These are phyloP conservation scores for Archilochus colubris DNA, from an alignment of 2,113 vertebrate genomes.

Conservation along the genomic window DNA sequence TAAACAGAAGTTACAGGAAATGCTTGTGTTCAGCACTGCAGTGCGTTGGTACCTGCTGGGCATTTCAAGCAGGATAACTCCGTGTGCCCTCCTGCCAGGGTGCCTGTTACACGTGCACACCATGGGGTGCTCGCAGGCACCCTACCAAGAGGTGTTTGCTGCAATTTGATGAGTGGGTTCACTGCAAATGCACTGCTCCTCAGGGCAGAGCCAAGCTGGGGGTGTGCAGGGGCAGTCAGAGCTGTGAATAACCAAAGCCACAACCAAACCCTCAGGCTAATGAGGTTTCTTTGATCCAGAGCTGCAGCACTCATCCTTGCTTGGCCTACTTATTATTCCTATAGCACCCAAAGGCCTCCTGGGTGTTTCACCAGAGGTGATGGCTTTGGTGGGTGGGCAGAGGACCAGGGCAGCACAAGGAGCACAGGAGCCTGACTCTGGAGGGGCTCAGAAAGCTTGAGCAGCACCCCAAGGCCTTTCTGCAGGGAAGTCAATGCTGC, in stretches of 20 bases:
- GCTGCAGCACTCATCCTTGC: neutral
- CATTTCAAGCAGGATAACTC: neutral
- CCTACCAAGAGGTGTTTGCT: neutral
- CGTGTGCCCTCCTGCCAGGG: neutral
- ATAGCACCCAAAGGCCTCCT: neutral
- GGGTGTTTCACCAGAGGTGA: fast-evolving
- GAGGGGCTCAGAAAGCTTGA: neutral
- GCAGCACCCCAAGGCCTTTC: no score
- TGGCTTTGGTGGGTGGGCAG: fast-evolving
- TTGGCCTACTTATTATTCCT: neutral
- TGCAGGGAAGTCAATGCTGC: fast-evolving
- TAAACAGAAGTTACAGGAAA: neutral
- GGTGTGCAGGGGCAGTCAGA: neutral
- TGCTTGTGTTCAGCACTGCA: neutral
- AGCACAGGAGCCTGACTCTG: neutral
- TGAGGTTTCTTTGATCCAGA: neutral
- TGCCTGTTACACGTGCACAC: fast-evolving
- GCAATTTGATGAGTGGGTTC: fast-evolving
- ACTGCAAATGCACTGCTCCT: fast-evolving
- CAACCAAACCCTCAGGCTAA: neutral
- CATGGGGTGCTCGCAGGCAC: fast-evolving
- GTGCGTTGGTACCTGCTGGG: neutral
- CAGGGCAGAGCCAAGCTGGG: fast-evolving
- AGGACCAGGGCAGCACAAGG: neutral
- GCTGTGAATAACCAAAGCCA: neutral